Conservation (phyloP, 2,888 invertebrate species). For the Eledona agricola region DNA sequence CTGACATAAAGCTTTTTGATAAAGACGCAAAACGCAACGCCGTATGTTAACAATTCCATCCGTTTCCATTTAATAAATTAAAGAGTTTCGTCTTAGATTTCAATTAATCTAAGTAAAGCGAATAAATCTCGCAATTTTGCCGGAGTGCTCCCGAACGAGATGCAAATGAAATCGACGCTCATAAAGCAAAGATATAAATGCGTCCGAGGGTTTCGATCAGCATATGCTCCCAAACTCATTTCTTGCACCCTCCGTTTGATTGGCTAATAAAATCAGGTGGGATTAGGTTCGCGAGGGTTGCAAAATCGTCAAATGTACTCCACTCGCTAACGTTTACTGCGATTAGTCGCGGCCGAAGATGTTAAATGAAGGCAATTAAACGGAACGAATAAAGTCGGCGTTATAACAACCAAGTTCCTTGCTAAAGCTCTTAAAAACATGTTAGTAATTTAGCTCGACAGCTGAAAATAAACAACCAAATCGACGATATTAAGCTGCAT, state of each 20-base stretch:
- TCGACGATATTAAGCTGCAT: background rate
- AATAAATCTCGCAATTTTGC: slow-evolving; percentile 32
- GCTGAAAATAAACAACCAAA: slow-evolving; percentile 3
- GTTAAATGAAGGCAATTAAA: slow-evolving; percentile 14
- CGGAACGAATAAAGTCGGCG: background rate
- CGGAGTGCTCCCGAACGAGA: slow-evolving; percentile 21
- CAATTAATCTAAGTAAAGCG: slow-evolving; percentile 33
- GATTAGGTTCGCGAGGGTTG: no score
- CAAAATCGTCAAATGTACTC: no score
- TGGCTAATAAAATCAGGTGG: slow-evolving; percentile 32
- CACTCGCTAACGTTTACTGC: no score
- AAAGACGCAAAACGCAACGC: slow-evolving; percentile 7
- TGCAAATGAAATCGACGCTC: slow-evolving; percentile 37
- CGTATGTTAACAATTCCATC: slow-evolving; percentile 21
- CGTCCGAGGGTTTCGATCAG: slow-evolving; percentile 32
- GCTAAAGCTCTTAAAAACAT: slow-evolving; percentile 13
- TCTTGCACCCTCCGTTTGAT: slow-evolving; percentile 33
- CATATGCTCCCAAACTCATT: slow-evolving; percentile 36
- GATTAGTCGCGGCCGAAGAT: no score
- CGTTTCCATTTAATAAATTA: slow-evolving; percentile 1
- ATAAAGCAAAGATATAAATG: slow-evolving; percentile 28
- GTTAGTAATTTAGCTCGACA: slow-evolving; percentile 8
- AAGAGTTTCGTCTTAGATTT: slow-evolving; percentile 13
- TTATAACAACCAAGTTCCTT: slow-evolving; percentile 9
- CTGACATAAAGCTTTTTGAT: slow-evolving; percentile 20